Evolutionary conservation across 2,888 invertebrate genomes (phyloP).

Genomic region (Clostera curtula): DNA sequence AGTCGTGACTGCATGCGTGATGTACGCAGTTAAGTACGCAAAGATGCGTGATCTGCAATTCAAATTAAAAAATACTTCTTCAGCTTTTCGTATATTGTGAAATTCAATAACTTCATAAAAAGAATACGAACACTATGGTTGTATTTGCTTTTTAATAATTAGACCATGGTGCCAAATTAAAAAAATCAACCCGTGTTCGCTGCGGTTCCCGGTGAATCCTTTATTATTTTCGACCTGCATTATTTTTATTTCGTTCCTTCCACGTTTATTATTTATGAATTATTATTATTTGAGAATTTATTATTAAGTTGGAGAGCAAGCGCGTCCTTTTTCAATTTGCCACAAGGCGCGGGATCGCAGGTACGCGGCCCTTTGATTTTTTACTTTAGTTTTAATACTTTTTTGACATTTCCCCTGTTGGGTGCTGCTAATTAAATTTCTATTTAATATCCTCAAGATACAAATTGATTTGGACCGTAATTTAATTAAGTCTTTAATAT

Average conservation of each 20-base stretch:
- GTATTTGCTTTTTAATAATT: too few species aligned
- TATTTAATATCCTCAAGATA: slow-evolving; percentile 42
- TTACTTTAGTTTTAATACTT: slow-evolving; percentile 44
- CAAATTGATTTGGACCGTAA: slow-evolving; percentile 60
- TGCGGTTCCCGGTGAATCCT: slow-evolving; percentile 52
- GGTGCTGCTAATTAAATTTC: slow-evolving; percentile 57
- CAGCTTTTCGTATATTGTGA: too few species aligned
- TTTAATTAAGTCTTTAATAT: slow-evolving; percentile 51
- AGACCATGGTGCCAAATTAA: not conserved
- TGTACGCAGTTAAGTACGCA: slow-evolving; percentile 16
- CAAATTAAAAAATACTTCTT: slow-evolving; percentile 10
- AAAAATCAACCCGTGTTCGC: slow-evolving; percentile 44
- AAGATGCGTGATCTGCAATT: slow-evolving; percentile 11
- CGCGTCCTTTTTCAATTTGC: slow-evolving; percentile 72
- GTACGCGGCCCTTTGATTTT: slow-evolving; percentile 36
- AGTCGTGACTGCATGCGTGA: slow-evolving; percentile 17
- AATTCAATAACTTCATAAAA: too few species aligned
- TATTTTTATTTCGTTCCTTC: slow-evolving; percentile 68
- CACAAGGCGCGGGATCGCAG: slow-evolving; percentile 60
- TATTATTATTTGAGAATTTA: slow-evolving; percentile 74
- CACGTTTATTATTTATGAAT: slow-evolving; percentile 75
- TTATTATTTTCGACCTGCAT: slow-evolving; percentile 73
- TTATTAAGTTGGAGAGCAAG: slow-evolving; percentile 66
- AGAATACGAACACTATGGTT: too few species aligned
- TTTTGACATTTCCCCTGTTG: slow-evolving; percentile 52